Evolutionary conservation across 2,888 invertebrate genomes (phyloP).

Genomic region (Busseola fusca): DNA sequence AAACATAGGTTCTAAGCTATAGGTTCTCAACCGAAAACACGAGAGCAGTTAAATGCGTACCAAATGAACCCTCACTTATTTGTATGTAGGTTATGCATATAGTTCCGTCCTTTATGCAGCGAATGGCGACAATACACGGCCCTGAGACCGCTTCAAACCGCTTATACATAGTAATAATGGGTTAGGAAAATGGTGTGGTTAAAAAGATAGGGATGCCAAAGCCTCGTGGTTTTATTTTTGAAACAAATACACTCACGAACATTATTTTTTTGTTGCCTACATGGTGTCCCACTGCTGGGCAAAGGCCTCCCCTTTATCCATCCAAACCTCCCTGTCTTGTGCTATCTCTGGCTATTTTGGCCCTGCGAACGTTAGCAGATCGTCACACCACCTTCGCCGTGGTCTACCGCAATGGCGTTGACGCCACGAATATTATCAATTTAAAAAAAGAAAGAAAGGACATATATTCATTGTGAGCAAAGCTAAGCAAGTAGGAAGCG

Average conservation of each 20-base stretch:
- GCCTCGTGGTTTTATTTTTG: background rate
- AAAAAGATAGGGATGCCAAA: background rate
- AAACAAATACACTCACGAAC: background rate
- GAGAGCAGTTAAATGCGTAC: slow-evolving; percentile 22
- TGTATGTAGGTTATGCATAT: slow-evolving; percentile 40
- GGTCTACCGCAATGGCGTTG: too few relatives aligned
- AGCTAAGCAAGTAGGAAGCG: too few relatives aligned
- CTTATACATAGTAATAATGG: slow-evolving; percentile 25
- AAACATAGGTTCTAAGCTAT: background rate
- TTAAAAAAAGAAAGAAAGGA: too few relatives aligned
- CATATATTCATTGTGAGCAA: too few relatives aligned
- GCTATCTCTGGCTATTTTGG: too few relatives aligned
- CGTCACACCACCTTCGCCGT: too few relatives aligned
- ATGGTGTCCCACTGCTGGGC: too few relatives aligned
- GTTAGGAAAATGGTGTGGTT: slow-evolving; percentile 8
- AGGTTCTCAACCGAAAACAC: slow-evolving; percentile 13
- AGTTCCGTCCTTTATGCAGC: slow-evolving; percentile 34
- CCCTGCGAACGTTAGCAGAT: too few relatives aligned
- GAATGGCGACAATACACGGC: slow-evolving; percentile 47
- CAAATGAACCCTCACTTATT: slow-evolving; percentile 10
- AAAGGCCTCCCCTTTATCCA: too few relatives aligned
- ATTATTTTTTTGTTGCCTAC: too few relatives aligned
- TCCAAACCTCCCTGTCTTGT: too few relatives aligned
- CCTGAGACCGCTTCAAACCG: slow-evolving; percentile 23
- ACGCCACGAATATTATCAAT: background rate